Evolutionary conservation across 1,140 invertebrate genomes (phyloP), one percentile per base, ranked within the genome.

Genomic region (Drosophila equinoxialis): DNA sequence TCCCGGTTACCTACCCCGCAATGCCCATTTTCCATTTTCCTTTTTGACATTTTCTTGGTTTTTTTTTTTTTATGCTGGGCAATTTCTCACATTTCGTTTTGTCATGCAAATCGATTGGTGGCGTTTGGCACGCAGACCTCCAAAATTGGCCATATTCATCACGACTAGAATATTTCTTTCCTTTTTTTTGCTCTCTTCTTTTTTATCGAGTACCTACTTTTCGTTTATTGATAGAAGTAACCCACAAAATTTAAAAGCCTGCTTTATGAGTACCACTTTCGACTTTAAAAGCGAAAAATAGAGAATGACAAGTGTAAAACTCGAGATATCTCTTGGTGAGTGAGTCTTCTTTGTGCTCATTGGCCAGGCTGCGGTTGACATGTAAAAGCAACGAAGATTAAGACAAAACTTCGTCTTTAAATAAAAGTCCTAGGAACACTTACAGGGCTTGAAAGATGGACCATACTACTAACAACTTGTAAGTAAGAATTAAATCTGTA

Each of bases 61-160:
- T 51, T 51, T n/a, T 64, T 23, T 20, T 64, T 33, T 45, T 64
- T 64, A 11, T 64, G 39, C 42, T 48, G 26, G 37, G 35, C 45
- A 42, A 48, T 64, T 64, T 64, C 30, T 64, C 42, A 45, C 42
- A 48, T 45, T 37, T 45, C 45, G 45, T 45, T 62, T 41, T 62
- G 26, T 33, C 30, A 64, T 64, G 61, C 61, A 64, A 64, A 64
- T 64, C 61, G 61, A 64, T 64, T 26, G 39, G 10, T 64, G 42
- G 61, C 61, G 61, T 64, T 64, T 51, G 61, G 41, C 61, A 64
- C 61, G 61, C 61, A 64, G 61, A 42, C 20, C 42, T 48, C 26
- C 13, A 48, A 64, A 45, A 64, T 64, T 51, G 45, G 7, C 45
- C 45, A 51, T 51, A 51, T 51, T 51, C 45, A 51, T 51, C 45